Evolutionary conservation across 2,888 invertebrate genomes (phyloP).

Genomic region (Helleia helle): DNA sequence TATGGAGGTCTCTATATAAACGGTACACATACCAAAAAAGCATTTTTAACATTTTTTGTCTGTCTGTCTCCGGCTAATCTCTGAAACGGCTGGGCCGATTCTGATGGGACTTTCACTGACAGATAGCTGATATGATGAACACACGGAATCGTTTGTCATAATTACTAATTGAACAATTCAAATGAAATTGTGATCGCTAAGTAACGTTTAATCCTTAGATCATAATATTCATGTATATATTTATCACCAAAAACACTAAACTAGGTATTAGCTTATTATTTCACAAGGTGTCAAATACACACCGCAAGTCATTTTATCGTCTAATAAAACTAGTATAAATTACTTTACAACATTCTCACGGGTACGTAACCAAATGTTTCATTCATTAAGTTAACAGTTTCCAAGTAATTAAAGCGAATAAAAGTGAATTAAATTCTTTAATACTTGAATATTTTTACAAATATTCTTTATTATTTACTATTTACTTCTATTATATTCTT

Average conservation of each 20-base stretch:
- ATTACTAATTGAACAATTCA: no score
- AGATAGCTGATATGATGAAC: no score
- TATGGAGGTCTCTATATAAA: no score
- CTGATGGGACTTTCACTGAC: no score
- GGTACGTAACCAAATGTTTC: not conserved
- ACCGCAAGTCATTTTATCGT: not conserved
- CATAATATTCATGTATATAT: not conserved
- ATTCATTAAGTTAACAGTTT: not conserved
- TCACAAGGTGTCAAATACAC: not conserved
- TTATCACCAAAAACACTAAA: not conserved
- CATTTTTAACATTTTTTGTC: no score
- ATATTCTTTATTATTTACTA: no score
- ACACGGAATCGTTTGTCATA: no score
- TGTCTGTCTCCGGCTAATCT: no score
- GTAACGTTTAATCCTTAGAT: not conserved
- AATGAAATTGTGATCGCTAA: not conserved
- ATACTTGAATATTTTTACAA: not conserved
- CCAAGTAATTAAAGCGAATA: not conserved
- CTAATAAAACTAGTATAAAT: not conserved
- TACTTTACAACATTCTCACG: not conserved
- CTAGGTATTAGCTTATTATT: constrained; percentile 5
- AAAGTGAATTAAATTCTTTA: not conserved
- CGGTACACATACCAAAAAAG: no score
- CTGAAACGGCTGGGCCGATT: no score
- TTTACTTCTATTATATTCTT: no score